Evolutionary conservation across 1,140 invertebrate genomes (phyloP), one percentile per base, ranked within the genome.

Genomic region (Lineus longissimus): DNA sequence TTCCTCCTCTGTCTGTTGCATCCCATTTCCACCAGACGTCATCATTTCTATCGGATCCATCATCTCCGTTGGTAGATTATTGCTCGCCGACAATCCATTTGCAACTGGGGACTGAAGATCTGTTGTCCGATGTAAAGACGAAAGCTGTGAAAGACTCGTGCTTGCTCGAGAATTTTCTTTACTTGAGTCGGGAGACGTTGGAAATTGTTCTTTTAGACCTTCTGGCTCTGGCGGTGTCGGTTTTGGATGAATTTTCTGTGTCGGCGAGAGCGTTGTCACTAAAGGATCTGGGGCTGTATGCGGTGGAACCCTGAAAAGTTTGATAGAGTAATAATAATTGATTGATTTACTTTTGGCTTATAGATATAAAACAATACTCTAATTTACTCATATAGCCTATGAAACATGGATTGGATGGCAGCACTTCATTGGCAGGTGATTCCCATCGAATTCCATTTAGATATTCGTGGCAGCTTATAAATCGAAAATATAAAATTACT

Each of bases 121-220:
- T 4, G 13, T n/a, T n/a, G 58, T 55, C 13, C 40, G 40, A 2
- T 31, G 65, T 17, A 75, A 74, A 17, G 76, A 78, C 19, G 74
- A 73, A 6, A 78, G 64, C 45, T 71, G 67, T 17, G 73, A 75
- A 2, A 78, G 62, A 27, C 61, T 71, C 22, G 73, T 73, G 31
- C 70, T 62, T 2, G 68, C 67, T 25, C 67, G 47, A n/a, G 61
- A 63, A 27, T 29, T 45, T 6, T 29, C 43, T 15, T 71, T 69
- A 54, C 67, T 71, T 33, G 73, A 74, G 54, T 77, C 77, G 0
- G 75, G 72, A 0, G 73, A 76, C 2, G 63, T 67, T 19, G 71
- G 65, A 9, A 27, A 27, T 36, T 36, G 33, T 36, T 36, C 33
- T 36, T 36, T 36, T 15, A 36, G 33, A 7, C 33, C 33, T 15